A percentile compares a stretch with the other conserved stretches of the same genome.
These are phyloP conservation scores for Drosophila cracens DNA, from an alignment of 2,888 invertebrate genomes.

Conservation along the genomic window DNA sequence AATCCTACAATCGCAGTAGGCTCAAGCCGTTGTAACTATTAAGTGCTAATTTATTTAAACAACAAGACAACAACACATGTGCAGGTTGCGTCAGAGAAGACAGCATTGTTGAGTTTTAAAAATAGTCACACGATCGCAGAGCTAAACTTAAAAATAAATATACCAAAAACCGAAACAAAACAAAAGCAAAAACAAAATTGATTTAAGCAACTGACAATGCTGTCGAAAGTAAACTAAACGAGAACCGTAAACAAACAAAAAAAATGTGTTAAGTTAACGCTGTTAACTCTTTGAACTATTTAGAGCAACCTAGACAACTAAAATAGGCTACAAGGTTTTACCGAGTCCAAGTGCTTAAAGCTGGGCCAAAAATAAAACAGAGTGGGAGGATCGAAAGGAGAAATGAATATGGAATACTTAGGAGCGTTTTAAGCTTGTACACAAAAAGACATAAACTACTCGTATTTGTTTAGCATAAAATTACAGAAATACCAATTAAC, in stretches of 20 bases:
- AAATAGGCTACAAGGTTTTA: conserved; percentile 41
- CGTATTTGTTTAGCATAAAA: conserved; percentile 75
- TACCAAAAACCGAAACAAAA: conserved; percentile 33
- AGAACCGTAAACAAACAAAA: conserved; percentile 7
- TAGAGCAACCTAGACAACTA: conserved; percentile 24
- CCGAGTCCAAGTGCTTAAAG: conserved; percentile 28
- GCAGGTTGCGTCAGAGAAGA: conserved; percentile 34
- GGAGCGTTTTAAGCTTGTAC: conserved; percentile 74
- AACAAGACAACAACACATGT: conserved; percentile 26
- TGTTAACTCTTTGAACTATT: conserved; percentile 22
- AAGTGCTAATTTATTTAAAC: conserved; percentile 77
- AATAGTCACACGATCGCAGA: conserved; percentile 19
- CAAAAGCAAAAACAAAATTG: neutral
- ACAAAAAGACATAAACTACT: conserved; percentile 75
- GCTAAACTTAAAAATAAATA: conserved; percentile 14
- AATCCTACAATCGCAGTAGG: conserved; percentile 57
- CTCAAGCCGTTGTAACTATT: conserved; percentile 63
- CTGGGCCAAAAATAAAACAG: conserved; percentile 11
- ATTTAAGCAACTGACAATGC: conserved; percentile 19
- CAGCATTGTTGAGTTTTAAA: conserved; percentile 23
- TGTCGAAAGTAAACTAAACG: conserved; percentile 14
- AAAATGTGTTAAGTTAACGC: conserved; percentile 14
- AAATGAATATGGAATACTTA: conserved; percentile 44
- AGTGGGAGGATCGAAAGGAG: conserved; percentile 41
- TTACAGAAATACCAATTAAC: conserved; percentile 66